Evolutionary conservation across 2,113 vertebrate species (phyloP), one percentile per base, ranked within the genome.

Genomic region (Erythrolamprus reginae): DNA sequence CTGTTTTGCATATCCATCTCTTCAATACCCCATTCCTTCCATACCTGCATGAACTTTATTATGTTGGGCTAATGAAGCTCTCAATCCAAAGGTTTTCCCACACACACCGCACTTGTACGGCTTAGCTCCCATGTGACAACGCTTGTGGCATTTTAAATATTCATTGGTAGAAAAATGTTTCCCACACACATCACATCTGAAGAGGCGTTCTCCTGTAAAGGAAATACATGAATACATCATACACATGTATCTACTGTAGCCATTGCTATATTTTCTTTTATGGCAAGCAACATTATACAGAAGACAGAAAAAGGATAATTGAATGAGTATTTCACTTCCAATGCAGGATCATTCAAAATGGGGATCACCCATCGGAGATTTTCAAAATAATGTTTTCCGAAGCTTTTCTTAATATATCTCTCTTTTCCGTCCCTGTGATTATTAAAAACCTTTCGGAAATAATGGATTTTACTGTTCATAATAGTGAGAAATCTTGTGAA

Each of bases 91-190:
- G 0, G 92, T 24, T 91, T 97, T 97, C 83, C 95, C 96, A 5
- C 96, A 97, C 0, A 96, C 92, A 33, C 95, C 33, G 0, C 96
- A 96, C 58, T 90, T 95, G 92, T 95, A 97, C 82, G 96, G 96
- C n/a, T 91, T 96, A 1, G 95, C 95, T 13, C 96, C 96, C 95
- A 97, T 88, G 95, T 96, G 96, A 12, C 96, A 97, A 13, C 91
- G 93, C 61, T 95, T 96, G 70, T 96, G 96, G 90, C 96, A 96
- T 24, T 97, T 96, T 1, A 97, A 91, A 50, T 97, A 97, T 10
- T 96, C 95, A 0, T 95, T 96, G 91, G 96, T 96, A 89, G 96
- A 93, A 88, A 96, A 97, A 70, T 96, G 96, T 53, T 97, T 96
- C n/a, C 95, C 96, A 1, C 96, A 97, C 77, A 97, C 91, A 0